A percentile compares a stretch with the other conserved stretches of the same genome.
Conservation (phyloP, 2,113 vertebrate species). For the Porphyrio hochstetteri region DNA sequence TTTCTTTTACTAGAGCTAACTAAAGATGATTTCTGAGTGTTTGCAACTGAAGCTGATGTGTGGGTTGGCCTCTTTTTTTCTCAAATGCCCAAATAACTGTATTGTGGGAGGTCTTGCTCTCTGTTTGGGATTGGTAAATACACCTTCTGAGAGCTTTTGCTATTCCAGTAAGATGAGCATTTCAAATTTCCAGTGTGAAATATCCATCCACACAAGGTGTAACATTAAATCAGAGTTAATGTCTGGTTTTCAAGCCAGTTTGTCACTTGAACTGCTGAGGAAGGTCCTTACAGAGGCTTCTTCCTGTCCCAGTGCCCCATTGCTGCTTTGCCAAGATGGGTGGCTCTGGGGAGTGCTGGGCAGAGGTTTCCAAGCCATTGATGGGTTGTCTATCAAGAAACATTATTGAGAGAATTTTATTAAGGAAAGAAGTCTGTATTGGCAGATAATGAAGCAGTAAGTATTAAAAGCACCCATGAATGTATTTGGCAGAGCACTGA, state of each 20-base stretch:
- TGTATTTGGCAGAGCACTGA: not conserved
- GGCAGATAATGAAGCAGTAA: constrained; percentile 72
- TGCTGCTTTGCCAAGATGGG: not conserved
- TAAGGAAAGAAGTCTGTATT: constrained; percentile 30
- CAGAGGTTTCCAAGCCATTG: not conserved
- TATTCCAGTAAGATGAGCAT: not conserved
- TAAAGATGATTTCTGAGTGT: not conserved
- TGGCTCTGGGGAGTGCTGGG: not conserved
- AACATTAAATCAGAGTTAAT: not conserved
- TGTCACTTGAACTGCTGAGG: not conserved
- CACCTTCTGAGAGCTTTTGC: not conserved
- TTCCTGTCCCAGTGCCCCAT: not conserved
- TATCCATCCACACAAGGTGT: not conserved
- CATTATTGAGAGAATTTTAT: not conserved
- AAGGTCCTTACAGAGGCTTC: not conserved
- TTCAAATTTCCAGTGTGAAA: not conserved
- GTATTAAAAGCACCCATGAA: constrained; percentile 50
- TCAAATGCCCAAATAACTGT: not conserved
- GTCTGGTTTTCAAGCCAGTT: not conserved
- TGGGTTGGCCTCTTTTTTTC: not conserved
- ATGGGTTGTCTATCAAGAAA: not conserved
- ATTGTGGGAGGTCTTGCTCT: not conserved
- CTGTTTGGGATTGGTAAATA: not conserved
- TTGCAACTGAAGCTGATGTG: not conserved
- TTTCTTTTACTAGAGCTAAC: not conserved